Percentiles rank a stretch among this genome's conserved stretches.
These are phyloP conservation scores for Pogonomyrmex californicus DNA, from an alignment of 1,140 invertebrate species.

Conservation along the genomic window DNA sequence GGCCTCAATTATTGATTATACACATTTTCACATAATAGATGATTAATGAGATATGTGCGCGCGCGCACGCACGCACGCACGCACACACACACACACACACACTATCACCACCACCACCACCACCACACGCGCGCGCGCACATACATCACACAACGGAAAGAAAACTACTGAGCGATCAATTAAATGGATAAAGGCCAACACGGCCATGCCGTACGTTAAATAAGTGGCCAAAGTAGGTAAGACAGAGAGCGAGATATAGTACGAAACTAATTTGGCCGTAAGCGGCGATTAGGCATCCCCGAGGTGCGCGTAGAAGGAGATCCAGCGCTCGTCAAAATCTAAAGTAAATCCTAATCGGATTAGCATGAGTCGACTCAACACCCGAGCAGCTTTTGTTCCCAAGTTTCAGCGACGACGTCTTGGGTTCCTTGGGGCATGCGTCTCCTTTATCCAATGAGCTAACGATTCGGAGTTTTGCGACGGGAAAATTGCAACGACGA, in stretches of 20 bases:
- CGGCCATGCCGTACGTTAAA: slow-evolving; percentile 23
- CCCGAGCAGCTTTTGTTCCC: slow-evolving; percentile 54
- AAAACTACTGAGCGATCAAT: slow-evolving; percentile 33
- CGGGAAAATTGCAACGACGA: slow-evolving; percentile 35
- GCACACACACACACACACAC: too few species aligned
- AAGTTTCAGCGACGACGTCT: slow-evolving; percentile 59
- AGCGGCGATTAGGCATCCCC: slow-evolving; percentile 66
- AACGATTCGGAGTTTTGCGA: slow-evolving; percentile 37
- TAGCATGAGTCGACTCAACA: slow-evolving; percentile 57
- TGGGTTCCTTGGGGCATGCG: slow-evolving; percentile 48
- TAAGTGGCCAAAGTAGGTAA: slow-evolving; percentile 31
- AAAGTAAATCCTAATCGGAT: slow-evolving; percentile 76
- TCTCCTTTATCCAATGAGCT: slow-evolving; percentile 58
- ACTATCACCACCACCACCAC: too few species aligned
- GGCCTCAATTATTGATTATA: neutral
- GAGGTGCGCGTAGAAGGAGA: neutral
- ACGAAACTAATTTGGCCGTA: slow-evolving; percentile 71
- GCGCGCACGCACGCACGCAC: too few species aligned
- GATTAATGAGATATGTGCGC: slow-evolving; percentile 8
- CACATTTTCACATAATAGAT: neutral
- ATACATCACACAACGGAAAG: neutral
- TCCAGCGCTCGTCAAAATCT: slow-evolving; percentile 69
- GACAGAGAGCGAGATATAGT: slow-evolving; percentile 38
- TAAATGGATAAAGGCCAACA: slow-evolving; percentile 13
- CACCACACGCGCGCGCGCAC: neutral